Percentiles rank a stretch among this genome's conserved stretches.
Conservation (phyloP, 2,797 vertebrate genomes). For the Aphelocoma californica region DNA sequence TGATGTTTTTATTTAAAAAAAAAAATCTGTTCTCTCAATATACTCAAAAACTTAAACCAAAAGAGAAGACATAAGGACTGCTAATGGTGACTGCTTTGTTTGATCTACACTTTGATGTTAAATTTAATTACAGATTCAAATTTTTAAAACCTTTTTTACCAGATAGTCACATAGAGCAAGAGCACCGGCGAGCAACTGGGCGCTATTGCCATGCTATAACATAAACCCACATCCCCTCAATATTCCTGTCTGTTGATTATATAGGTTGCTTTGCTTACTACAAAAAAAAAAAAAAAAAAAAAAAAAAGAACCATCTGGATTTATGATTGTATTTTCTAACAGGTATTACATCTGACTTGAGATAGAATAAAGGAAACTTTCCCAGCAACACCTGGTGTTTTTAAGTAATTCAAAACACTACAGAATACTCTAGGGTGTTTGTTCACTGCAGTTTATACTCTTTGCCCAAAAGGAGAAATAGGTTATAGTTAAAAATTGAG, state of each 20-base stretch:
- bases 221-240: not conserved
- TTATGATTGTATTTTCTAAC: not conserved
- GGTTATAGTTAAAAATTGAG: not conserved
- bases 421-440: not conserved
- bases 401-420: not conserved
- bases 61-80: not conserved
- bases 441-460: not conserved
- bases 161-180: not conserved
- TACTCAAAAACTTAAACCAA: not conserved
- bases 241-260: not conserved
- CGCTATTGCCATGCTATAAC: rapidly evolving
- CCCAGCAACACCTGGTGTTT: not conserved
- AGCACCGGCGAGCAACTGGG: not conserved
- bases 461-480: not conserved
- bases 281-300: not conserved
- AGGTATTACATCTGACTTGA: not conserved
- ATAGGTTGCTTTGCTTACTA: not conserved
- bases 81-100: not conserved
- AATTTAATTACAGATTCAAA: not conserved
- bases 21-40: not conserved
- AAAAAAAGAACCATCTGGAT: not conserved
- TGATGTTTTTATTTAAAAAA: not conserved
- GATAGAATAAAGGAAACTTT: not conserved
- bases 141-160: not conserved
- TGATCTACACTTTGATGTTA: not conserved